Evolutionary conservation across 2,797 vertebrate genomes (phyloP), one percentile per base, ranked within the genome.

Genomic region (Danio jaintianensis): DNA sequence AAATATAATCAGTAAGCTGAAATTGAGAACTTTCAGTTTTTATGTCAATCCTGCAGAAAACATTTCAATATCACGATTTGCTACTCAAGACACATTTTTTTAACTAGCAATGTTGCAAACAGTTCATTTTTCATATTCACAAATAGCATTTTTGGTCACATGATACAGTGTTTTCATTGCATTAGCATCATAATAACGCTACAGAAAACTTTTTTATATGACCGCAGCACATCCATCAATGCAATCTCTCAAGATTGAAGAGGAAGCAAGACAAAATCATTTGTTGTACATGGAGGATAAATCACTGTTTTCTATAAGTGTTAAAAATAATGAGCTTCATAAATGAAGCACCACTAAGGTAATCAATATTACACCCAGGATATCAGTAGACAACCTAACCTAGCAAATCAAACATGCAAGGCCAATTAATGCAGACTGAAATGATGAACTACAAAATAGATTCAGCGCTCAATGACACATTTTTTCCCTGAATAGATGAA

Each of bases 401-500:
- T 73, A 71, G 74, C 82, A 81, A 84, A 86, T 75, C 59, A 86
- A 83, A 79, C 83, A 82, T 83, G 83, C 80, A 75, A n/a, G 78
- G 43, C 82, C 82, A 85, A 89, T 88, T 87, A 90, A 75, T 36
- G 10, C 20, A 13, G 43, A 74, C 69, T 76, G 78, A 80, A 84
- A 74, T 85, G 67, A 80, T 72, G 85, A 84, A 85, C 83, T 71
- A 61, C 83, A 52, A 42, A 36, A 89, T 83, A 29, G 81, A 89
- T 83, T 85, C 12, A 59, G 76, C 86, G 86, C 74, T 84, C 88
- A 87, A 82, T 75, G 43, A 87, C 75, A 88, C 78, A 6, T 72
- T 56, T 76, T 85, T 87, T 62, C 64, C 78, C 67, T 76, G 88
- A 85, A 90, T 86, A 79, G 77, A 82, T 45, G 29, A 84, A 79